phyloP scores from a whole-genome alignment of 1,140 invertebrate species.

The Drosophila nasuta region DNA sequence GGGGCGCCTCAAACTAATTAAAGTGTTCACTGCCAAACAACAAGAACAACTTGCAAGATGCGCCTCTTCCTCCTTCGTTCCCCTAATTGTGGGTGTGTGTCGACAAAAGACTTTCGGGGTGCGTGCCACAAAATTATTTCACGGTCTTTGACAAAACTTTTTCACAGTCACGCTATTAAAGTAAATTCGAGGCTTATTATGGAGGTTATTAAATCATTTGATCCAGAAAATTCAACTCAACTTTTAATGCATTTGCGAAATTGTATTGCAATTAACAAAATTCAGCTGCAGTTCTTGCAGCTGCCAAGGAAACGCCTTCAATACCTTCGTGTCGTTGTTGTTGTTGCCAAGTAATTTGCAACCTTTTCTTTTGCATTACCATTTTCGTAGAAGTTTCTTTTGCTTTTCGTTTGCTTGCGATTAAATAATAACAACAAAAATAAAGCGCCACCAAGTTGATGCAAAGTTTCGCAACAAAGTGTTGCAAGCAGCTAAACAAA shows the following conservation, averaged over 20 bases:
- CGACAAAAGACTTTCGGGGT: not conserved
- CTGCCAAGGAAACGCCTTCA: too few relatives aligned
- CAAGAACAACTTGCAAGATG: constrained; percentile 34
- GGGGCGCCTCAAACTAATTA: constrained; percentile 62
- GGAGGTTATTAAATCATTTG: constrained; percentile 20
- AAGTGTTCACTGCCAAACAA: constrained; percentile 52
- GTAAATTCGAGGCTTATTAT: constrained; percentile 13
- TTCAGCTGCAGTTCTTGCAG: constrained; percentile 15
- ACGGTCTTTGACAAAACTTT: constrained; percentile 7
- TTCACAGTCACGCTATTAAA: constrained; percentile 19
- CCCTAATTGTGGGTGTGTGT: not conserved
- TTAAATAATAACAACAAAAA: constrained; percentile 41
- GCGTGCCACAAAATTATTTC: constrained; percentile 1
- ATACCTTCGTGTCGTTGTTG: constrained; percentile 17
- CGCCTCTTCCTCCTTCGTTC: not conserved
- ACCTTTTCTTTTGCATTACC: constrained; percentile 36
- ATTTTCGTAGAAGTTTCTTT: constrained; percentile 4
- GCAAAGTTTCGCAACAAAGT: constrained; percentile 70
- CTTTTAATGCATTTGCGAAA: constrained; percentile 75
- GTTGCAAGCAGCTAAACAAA: constrained; percentile 77
- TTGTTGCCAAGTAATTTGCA: constrained; percentile 70
- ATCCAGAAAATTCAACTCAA: constrained; percentile 34
- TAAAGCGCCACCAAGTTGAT: constrained; percentile 52
- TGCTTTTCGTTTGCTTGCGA: constrained; percentile 16
- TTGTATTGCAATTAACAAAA: constrained; percentile 68